Evolutionary conservation across 2,797 vertebrate genomes (phyloP), one percentile per base, ranked within the genome.

Genomic region (Anniella stebbinsi): DNA sequence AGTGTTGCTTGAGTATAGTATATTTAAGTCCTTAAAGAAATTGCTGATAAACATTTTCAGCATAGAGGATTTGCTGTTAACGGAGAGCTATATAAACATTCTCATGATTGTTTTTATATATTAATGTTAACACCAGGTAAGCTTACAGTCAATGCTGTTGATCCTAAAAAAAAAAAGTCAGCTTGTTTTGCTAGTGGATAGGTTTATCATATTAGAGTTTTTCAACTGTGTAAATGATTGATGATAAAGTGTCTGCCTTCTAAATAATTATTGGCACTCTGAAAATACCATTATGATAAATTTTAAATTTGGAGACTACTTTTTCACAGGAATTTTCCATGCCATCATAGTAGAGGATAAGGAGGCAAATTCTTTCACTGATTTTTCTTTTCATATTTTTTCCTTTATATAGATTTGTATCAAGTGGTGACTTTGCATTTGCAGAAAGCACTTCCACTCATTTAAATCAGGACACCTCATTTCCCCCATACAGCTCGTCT

Each of bases 161-260:
- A 6, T 45, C 28, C 66, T 95, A 70, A 0, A 38, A 81, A 12
- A 89, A 38, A 81, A 12, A 89, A 28, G 33, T 41, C 1, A 86
- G 18, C 0, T 0, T 66, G 1, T 90, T 90, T 88, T 60, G 18
- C 11, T 70, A 28, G 23, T 1, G 21, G 36, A 45, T 48, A 60
- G n/a, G 57, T 77, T 93, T 90, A 15, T 87, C 91, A 33, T 67
- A 77, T 77, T 3, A 75, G 89, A 75, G n/a, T 92, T 89, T 83
- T 28, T 7, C n/a, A 86, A 30, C 17, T 78, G 48, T 41, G 1
- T 88, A 73, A 38, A 78, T 28, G 48, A 63, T 41, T 75, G 67
- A 76, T 10, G 70, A 78, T 63, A 77, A 41, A 57, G 12, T 84
- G 30, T 70, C 60, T 83, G 78, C 45, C 28, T 60, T 75, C 33